A percentile compares a stretch with the other conserved stretches of the same genome.
These are phyloP conservation scores for Ataeniobius toweri DNA, from an alignment of 2,797 vertebrate genomes.

Conservation along the genomic window DNA sequence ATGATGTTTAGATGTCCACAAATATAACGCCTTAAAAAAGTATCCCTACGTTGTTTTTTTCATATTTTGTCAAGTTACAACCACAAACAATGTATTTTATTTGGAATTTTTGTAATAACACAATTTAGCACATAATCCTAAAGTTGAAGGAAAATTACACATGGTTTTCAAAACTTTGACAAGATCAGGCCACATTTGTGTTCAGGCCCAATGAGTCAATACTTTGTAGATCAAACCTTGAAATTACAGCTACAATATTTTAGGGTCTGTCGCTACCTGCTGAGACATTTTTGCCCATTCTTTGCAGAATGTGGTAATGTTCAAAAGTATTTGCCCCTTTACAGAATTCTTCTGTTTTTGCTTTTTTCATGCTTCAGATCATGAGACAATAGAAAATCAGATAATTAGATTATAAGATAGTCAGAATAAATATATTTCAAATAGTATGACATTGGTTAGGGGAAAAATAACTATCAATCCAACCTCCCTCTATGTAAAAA, in stretches of 20 bases:
- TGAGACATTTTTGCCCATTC: neutral
- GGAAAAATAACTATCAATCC: neutral
- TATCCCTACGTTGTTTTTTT: neutral
- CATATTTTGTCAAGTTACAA: neutral
- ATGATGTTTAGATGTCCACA: constrained; percentile 10
- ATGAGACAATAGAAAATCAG: neutral
- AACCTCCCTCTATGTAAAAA: neutral
- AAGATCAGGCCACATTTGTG: too few species aligned
- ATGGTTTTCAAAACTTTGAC: neutral
- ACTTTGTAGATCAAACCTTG: too few species aligned
- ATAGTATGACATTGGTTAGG: neutral
- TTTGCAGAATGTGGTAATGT: too few species aligned
- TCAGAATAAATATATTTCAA: neutral
- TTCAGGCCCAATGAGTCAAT: too few species aligned
- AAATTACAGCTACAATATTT: too few species aligned
- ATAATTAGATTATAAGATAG: neutral
- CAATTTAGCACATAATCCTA: neutral
- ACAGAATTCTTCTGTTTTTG: neutral
- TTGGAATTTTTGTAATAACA: neutral
- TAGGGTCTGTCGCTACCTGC: neutral
- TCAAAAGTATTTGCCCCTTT: neutral
- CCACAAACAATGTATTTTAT: neutral
- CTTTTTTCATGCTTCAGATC: neutral
- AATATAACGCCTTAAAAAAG: neutral
- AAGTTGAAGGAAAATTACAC: neutral